phyloP scores from a whole-genome alignment of 2,797 vertebrate genomes.

The Synanceia verrucosa region DNA sequence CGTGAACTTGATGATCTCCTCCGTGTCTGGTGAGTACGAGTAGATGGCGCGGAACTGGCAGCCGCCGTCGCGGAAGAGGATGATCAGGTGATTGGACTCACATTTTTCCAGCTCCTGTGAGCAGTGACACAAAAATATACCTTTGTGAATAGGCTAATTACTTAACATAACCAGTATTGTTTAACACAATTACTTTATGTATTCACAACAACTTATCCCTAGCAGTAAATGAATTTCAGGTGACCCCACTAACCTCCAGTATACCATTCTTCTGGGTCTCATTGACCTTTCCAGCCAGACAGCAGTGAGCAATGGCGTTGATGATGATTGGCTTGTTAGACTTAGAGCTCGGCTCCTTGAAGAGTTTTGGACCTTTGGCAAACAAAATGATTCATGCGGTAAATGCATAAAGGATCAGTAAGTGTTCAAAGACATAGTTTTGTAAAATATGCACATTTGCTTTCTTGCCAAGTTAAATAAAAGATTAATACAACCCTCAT shows the following conservation, averaged over 20 bases:
- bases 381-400: not conserved
- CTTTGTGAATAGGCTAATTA: not conserved
- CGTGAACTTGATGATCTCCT: slow-evolving; percentile 93
- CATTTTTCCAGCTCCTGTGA: slow-evolving; percentile 94
- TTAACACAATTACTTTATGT: not conserved
- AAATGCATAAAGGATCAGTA: not conserved
- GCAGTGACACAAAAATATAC: not conserved
- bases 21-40: slow-evolving; percentile 92
- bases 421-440: not conserved
- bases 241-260: slow-evolving; percentile 86
- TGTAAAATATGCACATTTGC: not conserved
- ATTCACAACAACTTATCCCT: not conserved
- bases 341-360: slow-evolving; percentile 97
- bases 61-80: slow-evolving; percentile 95
- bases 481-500: not conserved
- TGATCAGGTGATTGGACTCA: slow-evolving; percentile 98
- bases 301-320: slow-evolving; percentile 97
- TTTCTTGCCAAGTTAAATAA: not conserved
- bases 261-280: slow-evolving; percentile 93
- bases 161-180: too few relatives aligned
- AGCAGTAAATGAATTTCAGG: not conserved
- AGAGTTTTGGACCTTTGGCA: slow-evolving; percentile 92
- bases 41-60: slow-evolving; percentile 97
- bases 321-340: slow-evolving; percentile 99
- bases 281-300: slow-evolving; percentile 96